These are phyloP conservation scores for Actinia tenebrosa DNA, from an alignment of 64 coral and sea anemone species.

Conservation along the genomic window DNA sequence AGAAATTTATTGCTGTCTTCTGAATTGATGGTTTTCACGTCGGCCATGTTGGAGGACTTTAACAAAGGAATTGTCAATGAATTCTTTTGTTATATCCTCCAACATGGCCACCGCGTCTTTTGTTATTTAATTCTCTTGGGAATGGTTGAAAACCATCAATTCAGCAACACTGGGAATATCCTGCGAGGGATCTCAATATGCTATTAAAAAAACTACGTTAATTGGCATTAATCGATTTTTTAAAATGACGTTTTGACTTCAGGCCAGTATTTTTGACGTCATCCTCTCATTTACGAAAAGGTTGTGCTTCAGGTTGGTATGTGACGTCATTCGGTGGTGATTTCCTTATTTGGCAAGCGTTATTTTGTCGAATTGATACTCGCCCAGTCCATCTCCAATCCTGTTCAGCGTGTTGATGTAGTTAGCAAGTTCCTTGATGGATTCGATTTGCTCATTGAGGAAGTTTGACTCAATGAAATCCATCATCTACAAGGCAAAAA, in stretches of 20 bases:
- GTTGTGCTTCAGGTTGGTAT: not conserved
- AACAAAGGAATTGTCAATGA: no score
- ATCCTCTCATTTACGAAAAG: not conserved
- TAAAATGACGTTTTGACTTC: not conserved
- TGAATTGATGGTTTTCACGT: no score
- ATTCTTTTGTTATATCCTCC: no score
- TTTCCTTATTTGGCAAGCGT: conserved; percentile 20
- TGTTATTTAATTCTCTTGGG: no score
- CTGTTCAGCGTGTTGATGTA: conserved; percentile 53
- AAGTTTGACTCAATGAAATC: conserved; percentile 84
- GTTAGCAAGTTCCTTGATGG: conserved; percentile 66
- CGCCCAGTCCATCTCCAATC: conserved; percentile 33
- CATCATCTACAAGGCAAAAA: conserved; percentile 46
- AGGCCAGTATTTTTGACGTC: not conserved
- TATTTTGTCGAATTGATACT: conserved; percentile 81
- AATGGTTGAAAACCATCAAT: no score
- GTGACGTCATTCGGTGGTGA: not conserved
- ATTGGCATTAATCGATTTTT: no score
- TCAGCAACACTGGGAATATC: no score
- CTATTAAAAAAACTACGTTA: no score
- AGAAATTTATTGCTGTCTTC: no score
- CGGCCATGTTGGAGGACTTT: no score
- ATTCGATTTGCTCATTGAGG: conserved; percentile 78
- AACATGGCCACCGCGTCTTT: no score
- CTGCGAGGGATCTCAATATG: no score